A percentile compares a stretch with the other conserved stretches of the same genome.
phyloP scores from a whole-genome alignment of 2,797 vertebrate genomes.

The Artibeus lituratus region DNA sequence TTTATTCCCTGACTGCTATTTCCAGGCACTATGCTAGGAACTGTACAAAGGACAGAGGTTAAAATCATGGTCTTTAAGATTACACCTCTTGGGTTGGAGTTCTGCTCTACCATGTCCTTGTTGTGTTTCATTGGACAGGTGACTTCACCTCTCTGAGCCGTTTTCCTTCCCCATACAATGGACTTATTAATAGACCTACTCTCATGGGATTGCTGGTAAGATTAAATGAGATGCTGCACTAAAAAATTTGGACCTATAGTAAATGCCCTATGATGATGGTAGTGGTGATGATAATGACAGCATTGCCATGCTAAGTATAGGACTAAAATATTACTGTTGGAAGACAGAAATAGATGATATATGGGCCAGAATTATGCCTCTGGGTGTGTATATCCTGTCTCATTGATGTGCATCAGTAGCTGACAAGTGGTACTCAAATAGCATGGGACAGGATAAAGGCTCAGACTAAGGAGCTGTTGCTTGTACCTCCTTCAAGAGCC shows the following conservation, averaged over 20 bases:
- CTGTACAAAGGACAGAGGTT: not conserved
- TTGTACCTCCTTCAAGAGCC: not conserved
- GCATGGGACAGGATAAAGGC: not conserved
- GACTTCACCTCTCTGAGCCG: not conserved
- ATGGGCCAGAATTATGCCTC: not conserved
- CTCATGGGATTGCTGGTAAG: not conserved
- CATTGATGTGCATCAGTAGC: conserved; percentile 9
- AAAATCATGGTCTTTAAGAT: not conserved
- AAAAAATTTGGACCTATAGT: not conserved
- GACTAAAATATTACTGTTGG: conserved; percentile 36
- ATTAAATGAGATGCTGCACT: not conserved
- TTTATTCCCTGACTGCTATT: not conserved
- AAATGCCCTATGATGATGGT: not conserved
- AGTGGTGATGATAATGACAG: not conserved
- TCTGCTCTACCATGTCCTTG: not conserved
- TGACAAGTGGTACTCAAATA: not conserved
- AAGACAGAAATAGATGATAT: not conserved
- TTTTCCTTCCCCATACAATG: not conserved
- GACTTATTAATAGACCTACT: not conserved
- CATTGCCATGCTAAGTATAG: not conserved
- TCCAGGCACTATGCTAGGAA: not conserved
- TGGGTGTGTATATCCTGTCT: not conserved
- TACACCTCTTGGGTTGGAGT: not conserved
- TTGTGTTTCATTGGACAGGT: not conserved
- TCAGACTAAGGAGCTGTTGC: not conserved